Percentiles rank a stretch among this genome's conserved stretches.
phyloP scores from a whole-genome alignment of 2,888 invertebrate species.

The Drosophila nigricruria region DNA sequence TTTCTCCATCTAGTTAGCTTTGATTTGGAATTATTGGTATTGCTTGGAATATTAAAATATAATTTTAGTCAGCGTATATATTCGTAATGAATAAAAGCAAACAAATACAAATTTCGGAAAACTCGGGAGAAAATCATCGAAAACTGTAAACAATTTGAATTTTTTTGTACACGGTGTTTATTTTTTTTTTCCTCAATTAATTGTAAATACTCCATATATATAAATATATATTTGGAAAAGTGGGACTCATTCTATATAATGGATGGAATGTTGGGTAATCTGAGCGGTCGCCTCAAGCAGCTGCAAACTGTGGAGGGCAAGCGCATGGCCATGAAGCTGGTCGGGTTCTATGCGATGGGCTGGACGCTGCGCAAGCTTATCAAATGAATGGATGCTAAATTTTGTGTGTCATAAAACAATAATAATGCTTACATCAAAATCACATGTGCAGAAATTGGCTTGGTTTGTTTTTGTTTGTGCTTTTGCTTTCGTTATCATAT shows the following conservation, averaged over 20 bases:
- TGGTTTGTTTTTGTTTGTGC: neutral
- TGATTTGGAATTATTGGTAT: neutral
- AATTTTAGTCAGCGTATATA: neutral
- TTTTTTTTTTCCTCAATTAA: neutral
- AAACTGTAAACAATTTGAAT: neutral
- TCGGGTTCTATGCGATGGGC: conserved; percentile 71
- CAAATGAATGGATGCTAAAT: conserved; percentile 49
- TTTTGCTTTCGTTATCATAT: conserved; percentile 4
- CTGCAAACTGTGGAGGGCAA: conserved; percentile 62
- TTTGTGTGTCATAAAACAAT: conserved; percentile 25
- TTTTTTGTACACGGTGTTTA: neutral
- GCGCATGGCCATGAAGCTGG: conserved; percentile 62
- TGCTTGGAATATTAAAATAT: accelerated
- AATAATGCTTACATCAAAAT: conserved; percentile 64
- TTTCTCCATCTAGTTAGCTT: conserved; percentile 5
- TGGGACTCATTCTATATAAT: conserved; percentile 16
- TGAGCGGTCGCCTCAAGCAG: conserved; percentile 31
- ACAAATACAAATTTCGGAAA: conserved; percentile 8
- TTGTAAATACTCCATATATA: neutral
- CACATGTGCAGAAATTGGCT: conserved; percentile 53
- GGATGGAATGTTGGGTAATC: conserved; percentile 61
- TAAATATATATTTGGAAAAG: neutral
- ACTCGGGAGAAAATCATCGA: neutral
- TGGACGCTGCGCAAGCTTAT: conserved; percentile 68
- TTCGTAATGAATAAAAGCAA: neutral